These are phyloP conservation scores for Meteorus colon DNA, from an alignment of 2,888 invertebrate genomes.

Conservation along the genomic window DNA sequence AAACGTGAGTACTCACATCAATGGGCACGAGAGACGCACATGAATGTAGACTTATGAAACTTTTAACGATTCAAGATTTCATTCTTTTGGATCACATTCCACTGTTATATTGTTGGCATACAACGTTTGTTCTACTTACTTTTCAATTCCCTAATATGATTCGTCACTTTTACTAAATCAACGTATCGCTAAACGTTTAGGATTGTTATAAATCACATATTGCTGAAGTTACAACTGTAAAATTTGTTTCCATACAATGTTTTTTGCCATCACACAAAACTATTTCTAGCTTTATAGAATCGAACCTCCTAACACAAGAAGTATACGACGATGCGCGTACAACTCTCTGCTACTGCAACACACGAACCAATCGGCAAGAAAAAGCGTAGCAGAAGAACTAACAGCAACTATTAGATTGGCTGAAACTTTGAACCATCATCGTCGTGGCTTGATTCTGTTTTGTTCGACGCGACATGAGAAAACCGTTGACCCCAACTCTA, in stretches of 20 bases:
- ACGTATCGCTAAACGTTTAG: background rate
- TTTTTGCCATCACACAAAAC: slow-evolving; percentile 13
- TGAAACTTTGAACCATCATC: slow-evolving; percentile 30
- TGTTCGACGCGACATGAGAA: background rate
- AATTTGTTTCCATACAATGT: slow-evolving; percentile 21
- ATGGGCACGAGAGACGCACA: background rate
- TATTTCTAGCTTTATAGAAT: slow-evolving; percentile 17
- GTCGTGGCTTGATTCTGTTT: background rate
- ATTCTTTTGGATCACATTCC: background rate
- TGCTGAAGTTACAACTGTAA: background rate
- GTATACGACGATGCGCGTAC: background rate
- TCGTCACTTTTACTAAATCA: background rate
- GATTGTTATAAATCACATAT: slow-evolving; percentile 8
- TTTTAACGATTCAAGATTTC: slow-evolving; percentile 66
- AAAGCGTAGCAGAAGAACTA: slow-evolving; percentile 8
- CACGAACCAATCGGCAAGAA: slow-evolving; percentile 7
- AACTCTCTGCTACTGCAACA: slow-evolving; percentile 10
- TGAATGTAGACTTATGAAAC: slow-evolving; percentile 59
- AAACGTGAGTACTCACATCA: slow-evolving; percentile 36
- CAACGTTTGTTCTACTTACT: background rate
- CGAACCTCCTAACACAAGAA: slow-evolving; percentile 14
- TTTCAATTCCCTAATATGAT: background rate
- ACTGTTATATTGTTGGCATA: slow-evolving; percentile 33
- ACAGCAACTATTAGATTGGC: slow-evolving; percentile 26
- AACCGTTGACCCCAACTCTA: slow-evolving; percentile 10